These are phyloP conservation scores for Danio albolineatus DNA, from an alignment of 2,797 vertebrate genomes.

Conservation along the genomic window DNA sequence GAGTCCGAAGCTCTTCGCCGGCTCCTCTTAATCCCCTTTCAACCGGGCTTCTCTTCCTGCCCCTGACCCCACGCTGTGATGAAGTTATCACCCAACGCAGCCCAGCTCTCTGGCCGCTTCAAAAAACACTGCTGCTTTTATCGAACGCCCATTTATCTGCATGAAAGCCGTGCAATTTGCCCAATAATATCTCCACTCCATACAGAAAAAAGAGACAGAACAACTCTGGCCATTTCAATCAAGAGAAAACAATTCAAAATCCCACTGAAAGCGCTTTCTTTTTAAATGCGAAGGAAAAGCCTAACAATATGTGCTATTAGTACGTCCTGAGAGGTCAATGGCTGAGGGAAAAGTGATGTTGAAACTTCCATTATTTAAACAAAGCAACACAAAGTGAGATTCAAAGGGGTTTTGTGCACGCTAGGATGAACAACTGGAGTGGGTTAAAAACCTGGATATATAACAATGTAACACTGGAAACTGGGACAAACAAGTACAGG, in stretches of 20 bases:
- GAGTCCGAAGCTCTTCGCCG: constrained; percentile 27
- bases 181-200: constrained; percentile 83
- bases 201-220: constrained; percentile 41
- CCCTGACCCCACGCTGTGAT: constrained; percentile 92
- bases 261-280: constrained; percentile 39
- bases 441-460: constrained; percentile 14
- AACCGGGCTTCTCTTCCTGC: constrained; percentile 80
- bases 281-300: constrained; percentile 68
- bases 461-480: constrained; percentile 21
- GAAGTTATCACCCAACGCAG: constrained; percentile 94
- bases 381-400: not conserved
- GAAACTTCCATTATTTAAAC: constrained; percentile 6
- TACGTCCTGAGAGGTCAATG: constrained; percentile 59
- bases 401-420: not conserved
- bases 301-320: constrained; percentile 79
- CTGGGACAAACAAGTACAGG: constrained; percentile 42
- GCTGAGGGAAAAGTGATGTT: constrained; percentile 3
- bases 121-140: constrained; percentile 85
- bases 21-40: constrained; percentile 82
- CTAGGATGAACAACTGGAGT: not conserved
- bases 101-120: constrained; percentile 88
- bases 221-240: constrained; percentile 85
- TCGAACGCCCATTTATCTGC: constrained; percentile 87
- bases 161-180: constrained; percentile 89
- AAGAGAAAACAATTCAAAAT: constrained; percentile 86